Conservation (phyloP, 2,797 vertebrate genomes). For the Gila robusta region DNA sequence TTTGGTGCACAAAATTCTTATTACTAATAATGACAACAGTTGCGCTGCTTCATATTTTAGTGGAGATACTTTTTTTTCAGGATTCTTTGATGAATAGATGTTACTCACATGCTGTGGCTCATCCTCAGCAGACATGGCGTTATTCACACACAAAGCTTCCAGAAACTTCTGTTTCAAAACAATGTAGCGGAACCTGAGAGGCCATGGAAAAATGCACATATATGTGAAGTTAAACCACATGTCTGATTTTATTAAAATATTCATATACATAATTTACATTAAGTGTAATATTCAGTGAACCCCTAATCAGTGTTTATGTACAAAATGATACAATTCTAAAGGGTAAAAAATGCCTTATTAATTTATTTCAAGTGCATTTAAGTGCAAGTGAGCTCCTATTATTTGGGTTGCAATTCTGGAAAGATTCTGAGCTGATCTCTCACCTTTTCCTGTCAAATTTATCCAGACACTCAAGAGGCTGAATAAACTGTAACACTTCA, state of each 20-base stretch:
- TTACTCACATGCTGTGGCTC: conserved; percentile 95
- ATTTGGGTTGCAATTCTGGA: background rate
- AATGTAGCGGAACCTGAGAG: conserved; percentile 93
- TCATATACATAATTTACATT: background rate
- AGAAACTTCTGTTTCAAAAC: conserved; percentile 98
- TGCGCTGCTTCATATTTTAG: background rate
- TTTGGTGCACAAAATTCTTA: background rate
- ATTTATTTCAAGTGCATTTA: background rate
- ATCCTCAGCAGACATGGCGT: conserved; percentile 97
- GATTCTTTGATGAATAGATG: background rate
- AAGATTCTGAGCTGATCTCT: conserved; percentile 28
- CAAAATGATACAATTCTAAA: background rate
- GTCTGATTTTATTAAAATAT: background rate
- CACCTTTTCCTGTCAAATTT: conserved; percentile 98
- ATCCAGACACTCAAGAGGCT: conserved; percentile 98
- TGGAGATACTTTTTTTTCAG: background rate
- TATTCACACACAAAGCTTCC: conserved; percentile 98
- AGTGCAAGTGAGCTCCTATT: background rate
- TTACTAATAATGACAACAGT: background rate
- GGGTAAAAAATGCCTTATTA: background rate
- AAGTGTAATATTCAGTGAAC: background rate
- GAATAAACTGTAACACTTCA: conserved; percentile 98
- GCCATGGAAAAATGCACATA: conserved; percentile 10
- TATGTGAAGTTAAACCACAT: background rate
- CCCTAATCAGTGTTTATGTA: background rate